Evolutionary conservation across 2,113 vertebrate species (phyloP), one percentile per base, ranked within the genome.

Genomic region (Erpornis zantholeuca): DNA sequence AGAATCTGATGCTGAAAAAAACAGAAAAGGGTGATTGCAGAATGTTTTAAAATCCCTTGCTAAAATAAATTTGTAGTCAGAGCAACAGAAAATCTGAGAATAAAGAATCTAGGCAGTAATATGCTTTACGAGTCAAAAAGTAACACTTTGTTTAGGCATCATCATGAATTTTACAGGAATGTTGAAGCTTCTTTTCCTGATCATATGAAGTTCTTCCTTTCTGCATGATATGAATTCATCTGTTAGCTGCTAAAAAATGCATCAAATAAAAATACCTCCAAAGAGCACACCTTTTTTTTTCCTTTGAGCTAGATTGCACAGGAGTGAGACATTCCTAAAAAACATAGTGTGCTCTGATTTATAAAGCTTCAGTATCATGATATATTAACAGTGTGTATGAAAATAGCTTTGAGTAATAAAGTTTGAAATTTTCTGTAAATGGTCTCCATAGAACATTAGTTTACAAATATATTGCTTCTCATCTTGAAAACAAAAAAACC

Each of bases 21-120:
- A 0, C 3, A 59, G 12, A 53, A 73, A 71, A 2, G 3, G 0
- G 3, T 63, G 42, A 42, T 33, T 73, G 47, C 9, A 77, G n/a
- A 65, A 82, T 44, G 8, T 45, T 91, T 92, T 70, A 19, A 68
- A 79, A 64, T 25, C 5, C 5, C n/a, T 29, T 49, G 21, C 5
- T 25, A 44, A 80, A 82, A 64, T 52, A 57, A 72, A 72, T 53
- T 35, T 86, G 4, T 50, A 65, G 19, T 59, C 42, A 69, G 22
- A 86, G 17, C 5, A 86, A 50, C 4, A 79, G 12, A 76, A 85
- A 79, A 33, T 63, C 47, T 72, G 14, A 45, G 76, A 80, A 38
- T 29, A 64, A 71, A 88, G 23, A 68, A 59, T 25, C 12, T n/a
- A n/a, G 49, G 23, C 6, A 71, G 33, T 42, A 76, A 49, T 59